Evolutionary conservation across 1,140 invertebrate genomes (phyloP).

Genomic region (Meloidogyne chitwoodi): DNA sequence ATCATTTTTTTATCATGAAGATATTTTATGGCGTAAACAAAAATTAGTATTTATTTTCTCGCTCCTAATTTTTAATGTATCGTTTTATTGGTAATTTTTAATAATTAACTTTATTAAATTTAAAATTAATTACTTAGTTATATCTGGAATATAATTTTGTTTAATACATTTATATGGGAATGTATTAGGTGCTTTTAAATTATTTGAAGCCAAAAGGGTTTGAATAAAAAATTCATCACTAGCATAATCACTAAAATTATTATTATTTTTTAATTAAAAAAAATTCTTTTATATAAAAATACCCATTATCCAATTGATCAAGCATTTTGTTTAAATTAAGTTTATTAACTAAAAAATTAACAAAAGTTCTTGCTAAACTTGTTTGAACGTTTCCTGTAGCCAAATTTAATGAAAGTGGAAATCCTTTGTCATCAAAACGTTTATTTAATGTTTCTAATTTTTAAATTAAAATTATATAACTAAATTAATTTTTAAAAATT

Average conservation of each 20-base stretch:
- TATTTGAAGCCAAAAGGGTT: background rate
- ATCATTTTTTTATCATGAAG: too few relatives aligned
- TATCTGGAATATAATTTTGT: background rate
- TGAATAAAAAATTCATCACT: slow-evolving; percentile 21
- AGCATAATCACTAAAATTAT: slow-evolving; percentile 7
- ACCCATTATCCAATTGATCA: slow-evolving; percentile 1
- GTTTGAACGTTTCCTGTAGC: slow-evolving; percentile 3
- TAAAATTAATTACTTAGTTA: background rate
- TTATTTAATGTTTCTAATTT: background rate
- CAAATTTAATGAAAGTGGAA: background rate
- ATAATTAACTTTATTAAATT: background rate
- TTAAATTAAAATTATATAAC: background rate
- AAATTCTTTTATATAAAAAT: background rate
- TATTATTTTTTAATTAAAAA: background rate
- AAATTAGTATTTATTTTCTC: too few relatives aligned
- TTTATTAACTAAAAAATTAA: slow-evolving; percentile 24
- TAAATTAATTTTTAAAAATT: too few relatives aligned
- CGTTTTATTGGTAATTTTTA: background rate
- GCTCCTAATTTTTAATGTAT: too few relatives aligned
- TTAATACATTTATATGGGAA: slow-evolving; percentile 25
- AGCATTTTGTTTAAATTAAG: slow-evolving; percentile 15
- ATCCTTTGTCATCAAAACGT: background rate
- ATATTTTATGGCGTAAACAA: too few relatives aligned
- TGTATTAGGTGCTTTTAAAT: slow-evolving; percentile 10
- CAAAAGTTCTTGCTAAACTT: background rate